These are phyloP conservation scores for Amphipoea oculea DNA, from an alignment of 2,888 invertebrate species.

Conservation along the genomic window DNA sequence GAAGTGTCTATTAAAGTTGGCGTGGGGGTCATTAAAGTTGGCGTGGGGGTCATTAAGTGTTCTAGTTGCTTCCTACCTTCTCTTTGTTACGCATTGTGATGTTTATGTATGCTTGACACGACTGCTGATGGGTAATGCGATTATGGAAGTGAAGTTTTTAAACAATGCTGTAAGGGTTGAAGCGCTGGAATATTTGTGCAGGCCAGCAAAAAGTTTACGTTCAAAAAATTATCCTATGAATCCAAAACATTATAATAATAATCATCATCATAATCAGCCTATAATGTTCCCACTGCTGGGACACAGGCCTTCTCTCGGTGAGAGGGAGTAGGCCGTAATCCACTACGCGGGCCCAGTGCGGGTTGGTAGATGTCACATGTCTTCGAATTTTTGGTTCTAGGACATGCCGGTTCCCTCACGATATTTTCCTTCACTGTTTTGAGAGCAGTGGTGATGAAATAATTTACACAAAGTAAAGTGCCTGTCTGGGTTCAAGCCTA, in stretches of 20 bases:
- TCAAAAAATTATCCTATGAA: not conserved
- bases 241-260: not conserved
- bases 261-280: not conserved
- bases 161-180: not conserved
- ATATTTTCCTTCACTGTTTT: no score
- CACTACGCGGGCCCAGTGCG: no score
- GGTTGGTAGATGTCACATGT: no score
- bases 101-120: conserved; percentile 56
- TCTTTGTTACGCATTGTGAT: conserved; percentile 51
- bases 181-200: not conserved
- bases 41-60: conserved; percentile 66
- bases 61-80: conserved; percentile 63
- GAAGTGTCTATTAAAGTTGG: conserved; percentile 68
- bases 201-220: not conserved
- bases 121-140: conserved; percentile 28
- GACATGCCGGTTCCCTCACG: no score
- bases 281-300: no score
- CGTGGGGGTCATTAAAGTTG: conserved; percentile 67
- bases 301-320: no score
- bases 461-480: no score
- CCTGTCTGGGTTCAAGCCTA: no score
- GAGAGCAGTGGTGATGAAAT: no score
- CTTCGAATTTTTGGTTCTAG: no score
- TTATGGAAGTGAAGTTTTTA: conserved; percentile 6
- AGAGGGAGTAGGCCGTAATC: no score